Base-by-base conservation (phyloP, 2,888 invertebrate genomes). In the Tolmerus cingulatus region DNA sequence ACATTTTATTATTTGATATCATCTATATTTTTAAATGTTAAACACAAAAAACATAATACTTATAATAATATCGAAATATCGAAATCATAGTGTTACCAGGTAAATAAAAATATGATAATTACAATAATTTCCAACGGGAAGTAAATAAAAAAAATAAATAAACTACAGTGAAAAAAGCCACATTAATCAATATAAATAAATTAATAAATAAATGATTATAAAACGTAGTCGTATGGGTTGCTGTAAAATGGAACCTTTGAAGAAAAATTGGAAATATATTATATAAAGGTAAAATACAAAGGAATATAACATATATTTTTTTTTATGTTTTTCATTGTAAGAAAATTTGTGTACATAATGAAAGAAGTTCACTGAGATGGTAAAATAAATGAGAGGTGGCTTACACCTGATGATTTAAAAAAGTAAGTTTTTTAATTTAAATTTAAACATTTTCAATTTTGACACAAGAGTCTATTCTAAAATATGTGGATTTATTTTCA, bases 301-400 rank as follows among this genome's bases (percentile, higher is more conserved):
- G 77, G 19, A 77, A 19, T 1, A 76, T 34, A 30, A 76, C 16
- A 46, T 79, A 79, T 57, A 57, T 57, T 57, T 55, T 8, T 37
- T 12, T 40, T 40, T 40, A 34, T 40, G 40, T 40, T 40, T 40
- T 66, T 27, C 23, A 66, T 23, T 66, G 66, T 66, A 66, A 79
- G 79, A 79, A 46, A 79, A 79, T 51, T 79, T 79, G 79, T 79
- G 79, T 79, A 79, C 46, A 79, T 79, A 79, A 23, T 2, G 34
- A 34, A 34, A 34, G 34, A 66, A 66, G 66, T 66, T 66, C 66
- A 66, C 66, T 66, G 66, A 66, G 66, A 66, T 66, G 66, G 27
- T 66, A 23, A 66, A 66, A 66, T 66, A 66, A 66, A 66, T 66
- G 27, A 66, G 27, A 66, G 66, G 66, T 66, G 66, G 66, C 19